phyloP scores from a whole-genome alignment of 2,113 vertebrate species.

The Alces alces region DNA sequence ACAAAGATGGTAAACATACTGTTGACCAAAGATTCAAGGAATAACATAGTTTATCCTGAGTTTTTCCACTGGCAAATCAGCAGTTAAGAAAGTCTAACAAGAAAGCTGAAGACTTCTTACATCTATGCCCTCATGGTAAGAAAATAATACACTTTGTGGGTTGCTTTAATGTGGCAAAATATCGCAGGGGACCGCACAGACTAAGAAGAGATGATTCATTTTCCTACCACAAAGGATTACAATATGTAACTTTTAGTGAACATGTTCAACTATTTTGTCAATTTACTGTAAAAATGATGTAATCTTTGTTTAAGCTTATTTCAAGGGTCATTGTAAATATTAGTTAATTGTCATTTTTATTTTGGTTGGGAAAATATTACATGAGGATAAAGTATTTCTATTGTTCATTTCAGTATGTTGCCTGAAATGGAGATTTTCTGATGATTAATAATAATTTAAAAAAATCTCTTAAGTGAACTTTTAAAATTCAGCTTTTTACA shows the following conservation, averaged over 20 bases:
- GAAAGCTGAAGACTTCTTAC: not conserved
- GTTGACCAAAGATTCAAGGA: not conserved
- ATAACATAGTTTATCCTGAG: not conserved
- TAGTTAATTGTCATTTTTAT: not conserved
- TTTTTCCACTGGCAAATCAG: not conserved
- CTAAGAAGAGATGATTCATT: not conserved
- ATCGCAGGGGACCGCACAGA: not conserved
- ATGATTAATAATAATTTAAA: not conserved
- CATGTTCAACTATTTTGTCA: not conserved
- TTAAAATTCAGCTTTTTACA: constrained; percentile 18
- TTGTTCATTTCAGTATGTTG: not conserved
- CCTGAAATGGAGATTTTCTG: not conserved
- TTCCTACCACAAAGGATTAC: not conserved
- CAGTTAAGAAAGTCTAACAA: not conserved
- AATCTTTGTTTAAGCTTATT: not conserved
- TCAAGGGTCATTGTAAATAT: not conserved
- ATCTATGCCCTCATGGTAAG: not conserved
- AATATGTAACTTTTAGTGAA: not conserved
- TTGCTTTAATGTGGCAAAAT: not conserved
- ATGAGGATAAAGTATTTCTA: not conserved
- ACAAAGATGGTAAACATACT: not conserved
- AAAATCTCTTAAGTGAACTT: not conserved
- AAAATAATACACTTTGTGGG: not conserved
- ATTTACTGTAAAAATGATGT: not conserved
- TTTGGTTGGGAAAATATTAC: not conserved